Evolutionary conservation across 2,888 invertebrate genomes (phyloP).

Genomic region (Heliconius ethilla): DNA sequence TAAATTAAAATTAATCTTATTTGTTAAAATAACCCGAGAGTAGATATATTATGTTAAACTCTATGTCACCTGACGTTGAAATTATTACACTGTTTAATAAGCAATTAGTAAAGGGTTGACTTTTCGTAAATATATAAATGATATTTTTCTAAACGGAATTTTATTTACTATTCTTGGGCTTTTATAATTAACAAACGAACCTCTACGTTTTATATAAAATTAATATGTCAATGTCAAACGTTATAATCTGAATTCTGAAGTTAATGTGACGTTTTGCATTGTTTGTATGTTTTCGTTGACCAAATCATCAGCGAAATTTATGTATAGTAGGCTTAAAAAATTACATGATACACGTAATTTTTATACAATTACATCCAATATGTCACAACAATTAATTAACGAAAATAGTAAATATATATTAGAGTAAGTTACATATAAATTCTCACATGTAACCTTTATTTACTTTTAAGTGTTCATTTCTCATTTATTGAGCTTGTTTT

Average conservation of each 20-base stretch:
- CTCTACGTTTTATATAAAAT: neutral
- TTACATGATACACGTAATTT: neutral
- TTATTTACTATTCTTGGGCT: neutral
- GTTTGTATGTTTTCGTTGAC: constrained; percentile 7
- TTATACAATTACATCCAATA: constrained; percentile 45
- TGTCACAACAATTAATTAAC: constrained; percentile 72
- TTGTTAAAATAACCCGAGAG: too few relatives aligned
- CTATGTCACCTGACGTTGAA: too few relatives aligned
- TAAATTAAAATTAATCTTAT: too few relatives aligned
- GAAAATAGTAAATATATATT: constrained; percentile 79
- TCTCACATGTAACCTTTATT: constrained; percentile 21
- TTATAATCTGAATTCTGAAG: neutral
- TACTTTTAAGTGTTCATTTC: neutral
- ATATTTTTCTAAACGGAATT: neutral
- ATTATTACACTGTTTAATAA: too few relatives aligned
- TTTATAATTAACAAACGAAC: neutral
- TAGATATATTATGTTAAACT: too few relatives aligned
- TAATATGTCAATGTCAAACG: constrained; percentile 17
- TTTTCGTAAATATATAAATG: too few relatives aligned
- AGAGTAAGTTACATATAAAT: constrained; percentile 63
- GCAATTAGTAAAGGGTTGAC: too few relatives aligned
- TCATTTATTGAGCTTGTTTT: constrained; percentile 37
- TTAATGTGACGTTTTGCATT: constrained; percentile 23
- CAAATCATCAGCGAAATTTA: constrained; percentile 9
- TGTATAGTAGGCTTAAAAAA: constrained; percentile 12